Evolutionary conservation across 2,797 vertebrate genomes (phyloP).

Genomic region (Passerculus sandwichensis): DNA sequence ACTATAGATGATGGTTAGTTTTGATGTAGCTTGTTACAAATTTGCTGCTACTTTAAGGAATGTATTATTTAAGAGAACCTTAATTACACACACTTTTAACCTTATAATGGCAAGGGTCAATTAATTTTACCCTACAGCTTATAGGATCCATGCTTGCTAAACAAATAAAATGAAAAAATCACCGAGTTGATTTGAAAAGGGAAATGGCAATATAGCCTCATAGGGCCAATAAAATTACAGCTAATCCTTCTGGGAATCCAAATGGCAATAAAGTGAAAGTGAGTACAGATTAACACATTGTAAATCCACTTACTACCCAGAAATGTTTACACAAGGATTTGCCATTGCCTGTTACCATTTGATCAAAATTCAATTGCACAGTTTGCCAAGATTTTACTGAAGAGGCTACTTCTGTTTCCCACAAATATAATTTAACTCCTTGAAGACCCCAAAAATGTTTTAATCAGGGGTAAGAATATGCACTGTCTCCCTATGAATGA

Average conservation of each 20-base stretch:
- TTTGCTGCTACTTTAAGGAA: neutral
- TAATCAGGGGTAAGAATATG: constrained; percentile 58
- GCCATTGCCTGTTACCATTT: constrained; percentile 80
- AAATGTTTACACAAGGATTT: constrained; percentile 84
- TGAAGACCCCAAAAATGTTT: constrained; percentile 62
- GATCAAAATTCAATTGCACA: constrained; percentile 84
- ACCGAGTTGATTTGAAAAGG: constrained; percentile 76
- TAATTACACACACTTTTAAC: constrained; percentile 60
- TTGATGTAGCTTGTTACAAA: neutral
- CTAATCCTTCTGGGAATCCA: constrained; percentile 91
- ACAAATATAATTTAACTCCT: constrained; percentile 72
- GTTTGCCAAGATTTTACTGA: constrained; percentile 75
- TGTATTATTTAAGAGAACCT: constrained; percentile 18
- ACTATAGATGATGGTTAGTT: neutral
- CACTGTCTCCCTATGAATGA: constrained; percentile 28
- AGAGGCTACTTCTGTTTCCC: constrained; percentile 69
- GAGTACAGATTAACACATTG: constrained; percentile 85
- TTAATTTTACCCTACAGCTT: constrained; percentile 61
- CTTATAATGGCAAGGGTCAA: constrained; percentile 33
- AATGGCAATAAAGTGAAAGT: constrained; percentile 93
- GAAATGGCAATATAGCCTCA: constrained; percentile 89
- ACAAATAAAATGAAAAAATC: constrained; percentile 23
- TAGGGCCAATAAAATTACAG: constrained; percentile 88
- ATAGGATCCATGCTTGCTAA: constrained; percentile 26
- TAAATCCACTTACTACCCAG: constrained; percentile 85